Percentiles rank a stretch among this genome's conserved stretches.
Conservation (phyloP, 2,113 vertebrate genomes). For the Danionella cerebrum region DNA sequence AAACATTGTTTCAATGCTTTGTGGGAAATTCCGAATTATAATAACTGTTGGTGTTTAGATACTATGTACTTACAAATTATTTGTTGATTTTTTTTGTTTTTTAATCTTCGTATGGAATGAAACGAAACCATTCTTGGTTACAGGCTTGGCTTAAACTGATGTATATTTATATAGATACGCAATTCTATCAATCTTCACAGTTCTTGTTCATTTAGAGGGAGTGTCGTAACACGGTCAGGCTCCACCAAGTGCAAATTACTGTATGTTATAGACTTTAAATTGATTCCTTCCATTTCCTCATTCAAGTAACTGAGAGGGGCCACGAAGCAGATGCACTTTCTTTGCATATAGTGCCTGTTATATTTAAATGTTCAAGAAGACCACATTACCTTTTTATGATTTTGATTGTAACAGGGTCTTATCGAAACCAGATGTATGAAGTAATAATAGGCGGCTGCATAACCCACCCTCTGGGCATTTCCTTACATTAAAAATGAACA, state of each 20-base stretch:
- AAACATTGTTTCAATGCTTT: too few species aligned
- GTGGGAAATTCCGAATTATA: too few species aligned
- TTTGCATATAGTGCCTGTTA: conserved; percentile 51
- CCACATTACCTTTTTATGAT: conserved; percentile 70
- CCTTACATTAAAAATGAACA: conserved; percentile 60
- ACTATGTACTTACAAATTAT: too few species aligned
- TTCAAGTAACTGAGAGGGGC: conserved; percentile 33
- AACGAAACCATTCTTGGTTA: too few species aligned
- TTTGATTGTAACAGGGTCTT: conserved; percentile 74
- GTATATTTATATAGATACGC: too few species aligned
- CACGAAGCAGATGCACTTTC: conserved; percentile 50
- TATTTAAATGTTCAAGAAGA: conserved; percentile 61
- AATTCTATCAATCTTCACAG: too few species aligned
- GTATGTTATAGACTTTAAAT: conserved; percentile 10
- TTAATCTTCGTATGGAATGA: too few species aligned
- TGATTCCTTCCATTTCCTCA: conserved; percentile 41
- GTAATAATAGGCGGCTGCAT: conserved; percentile 70
- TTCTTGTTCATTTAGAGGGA: conserved; percentile 12
- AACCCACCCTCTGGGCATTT: conserved; percentile 57
- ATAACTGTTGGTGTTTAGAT: too few species aligned
- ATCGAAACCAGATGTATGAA: conserved; percentile 72
- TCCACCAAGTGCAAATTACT: conserved; percentile 28
- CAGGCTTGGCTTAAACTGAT: too few species aligned
- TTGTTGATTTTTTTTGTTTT: too few species aligned
- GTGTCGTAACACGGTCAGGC: conserved; percentile 16